phyloP scores from a whole-genome alignment of 1,140 invertebrate genomes.

The Pristionchus pacificus region DNA sequence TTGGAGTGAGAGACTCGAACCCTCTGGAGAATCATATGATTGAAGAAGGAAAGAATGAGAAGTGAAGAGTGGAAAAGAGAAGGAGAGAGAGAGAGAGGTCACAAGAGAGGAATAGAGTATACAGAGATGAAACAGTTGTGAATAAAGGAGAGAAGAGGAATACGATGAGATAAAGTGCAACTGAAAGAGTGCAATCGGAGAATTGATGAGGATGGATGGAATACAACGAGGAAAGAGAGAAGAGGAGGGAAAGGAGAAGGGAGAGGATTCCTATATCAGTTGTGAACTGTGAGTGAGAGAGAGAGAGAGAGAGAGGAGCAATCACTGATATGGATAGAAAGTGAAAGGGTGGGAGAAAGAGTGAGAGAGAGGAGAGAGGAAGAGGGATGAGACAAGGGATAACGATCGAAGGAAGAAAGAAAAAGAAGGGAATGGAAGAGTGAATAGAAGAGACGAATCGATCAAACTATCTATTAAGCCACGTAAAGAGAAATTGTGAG shows the following conservation, averaged over 20 bases:
- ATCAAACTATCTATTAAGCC: too few species aligned
- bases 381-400: too few species aligned
- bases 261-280: not conserved
- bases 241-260: not conserved
- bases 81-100: too few species aligned
- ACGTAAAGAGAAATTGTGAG: too few species aligned
- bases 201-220: not conserved
- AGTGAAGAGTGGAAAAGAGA: not conserved
- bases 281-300: too few species aligned
- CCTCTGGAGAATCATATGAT: not conserved
- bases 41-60: not conserved
- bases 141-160: too few species aligned
- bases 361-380: not conserved
- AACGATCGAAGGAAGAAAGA: not conserved
- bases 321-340: not conserved
- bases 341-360: not conserved
- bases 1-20: not conserved
- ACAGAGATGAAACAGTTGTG: not conserved
- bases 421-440: not conserved
- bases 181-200: not conserved
- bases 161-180: too few species aligned
- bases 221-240: not conserved
- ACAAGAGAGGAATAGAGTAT: not conserved
- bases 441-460: not conserved
- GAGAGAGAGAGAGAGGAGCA: not conserved